These are phyloP conservation scores for Acronicta psi DNA, from an alignment of 2,888 invertebrate species.

Conservation along the genomic window DNA sequence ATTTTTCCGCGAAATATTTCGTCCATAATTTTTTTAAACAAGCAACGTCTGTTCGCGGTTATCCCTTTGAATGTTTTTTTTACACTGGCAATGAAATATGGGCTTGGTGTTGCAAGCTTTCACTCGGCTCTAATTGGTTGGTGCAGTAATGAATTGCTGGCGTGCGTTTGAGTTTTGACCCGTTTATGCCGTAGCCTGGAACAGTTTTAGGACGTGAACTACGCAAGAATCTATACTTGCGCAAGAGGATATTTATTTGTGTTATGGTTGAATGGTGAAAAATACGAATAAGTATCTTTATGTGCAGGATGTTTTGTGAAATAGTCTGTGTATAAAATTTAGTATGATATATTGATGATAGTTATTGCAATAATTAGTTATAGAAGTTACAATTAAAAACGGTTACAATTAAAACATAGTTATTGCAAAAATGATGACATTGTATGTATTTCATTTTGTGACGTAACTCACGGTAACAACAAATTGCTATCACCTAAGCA, in stretches of 20 bases:
- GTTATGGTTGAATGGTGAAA: no score
- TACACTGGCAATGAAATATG: conserved; percentile 57
- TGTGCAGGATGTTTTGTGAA: no score
- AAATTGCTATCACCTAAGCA: no score
- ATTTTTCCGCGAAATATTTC: conserved; percentile 41
- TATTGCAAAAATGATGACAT: no score
- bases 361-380: no score
- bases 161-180: conserved; percentile 47
- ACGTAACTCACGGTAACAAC: no score
- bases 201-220: conserved; percentile 19
- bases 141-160: conserved; percentile 54
- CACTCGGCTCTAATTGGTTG: conserved; percentile 70
- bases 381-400: no score
- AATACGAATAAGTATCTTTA: no score
- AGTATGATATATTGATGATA: no score
- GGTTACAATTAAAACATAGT: no score
- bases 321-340: no score
- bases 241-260: conserved; percentile 11
- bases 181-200: conserved; percentile 22
- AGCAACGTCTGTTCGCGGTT: conserved; percentile 41
- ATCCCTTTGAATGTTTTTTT: conserved; percentile 43
- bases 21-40: conserved; percentile 45
- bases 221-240: conserved; percentile 10
- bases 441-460: no score
- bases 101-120: conserved; percentile 65